Evolutionary conservation across 2,888 invertebrate genomes (phyloP), one percentile per base, ranked within the genome.

Genomic region (Synergus gifuensis): DNA sequence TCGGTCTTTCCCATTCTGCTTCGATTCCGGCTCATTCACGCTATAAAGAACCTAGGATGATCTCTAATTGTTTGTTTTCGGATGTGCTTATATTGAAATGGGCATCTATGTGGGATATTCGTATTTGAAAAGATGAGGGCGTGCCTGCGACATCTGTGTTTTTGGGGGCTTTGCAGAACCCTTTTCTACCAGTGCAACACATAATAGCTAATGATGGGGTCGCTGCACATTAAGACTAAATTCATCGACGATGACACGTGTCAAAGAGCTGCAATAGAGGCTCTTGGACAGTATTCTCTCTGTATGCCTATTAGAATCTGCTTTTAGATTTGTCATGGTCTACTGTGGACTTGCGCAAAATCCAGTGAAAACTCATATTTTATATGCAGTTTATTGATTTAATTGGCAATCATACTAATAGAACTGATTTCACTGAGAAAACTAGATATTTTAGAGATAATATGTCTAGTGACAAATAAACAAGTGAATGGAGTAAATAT

Each of bases 121-220:
- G 84, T 80, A 67, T 76, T 62, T 81, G 83, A 90, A 89, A 87
- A 88, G 88, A 87, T 82, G 86, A 84, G 86, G 90, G 91, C 90
- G 91, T 90, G 87, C 87, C 89, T 83, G 85, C 86, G 86, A 88
- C 87, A 88, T 89, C 85, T 89, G 88, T 84, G 86, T 86, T 86
- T 87, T 87, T 84, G 85, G 84, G 85, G 85, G 86, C 87, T 84
- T 84, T 83, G 69, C 81, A 78, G 78, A 82, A 83, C 83, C 82
- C 83, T 81, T 76, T 49, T 83, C 82, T 80, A 82, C 85, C 83
- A 82, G 85, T 85, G 85, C 81, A 83, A 82, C 83, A 85, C 87
- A 91, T 90, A 91, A 91, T 91, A 85, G 88, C 88, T 90, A 90
- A 91, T 90, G 87, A 91, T 87, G 86, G 90, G 89, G 87, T 84